These are phyloP conservation scores for Serinus canaria DNA, from an alignment of 2,113 vertebrate genomes.

Conservation along the genomic window DNA sequence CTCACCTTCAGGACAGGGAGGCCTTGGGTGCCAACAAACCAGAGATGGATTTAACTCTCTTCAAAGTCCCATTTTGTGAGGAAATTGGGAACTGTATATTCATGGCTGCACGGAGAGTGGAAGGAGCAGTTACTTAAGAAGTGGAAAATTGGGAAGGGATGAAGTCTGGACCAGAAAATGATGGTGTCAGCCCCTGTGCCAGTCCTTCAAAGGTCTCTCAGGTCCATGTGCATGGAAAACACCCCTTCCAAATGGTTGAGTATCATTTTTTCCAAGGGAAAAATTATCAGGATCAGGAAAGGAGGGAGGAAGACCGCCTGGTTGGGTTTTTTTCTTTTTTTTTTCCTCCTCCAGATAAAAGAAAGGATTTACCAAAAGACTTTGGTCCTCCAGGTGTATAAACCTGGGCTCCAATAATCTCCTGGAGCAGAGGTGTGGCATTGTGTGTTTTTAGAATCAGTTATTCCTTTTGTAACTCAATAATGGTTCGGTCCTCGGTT, in stretches of 20 bases:
- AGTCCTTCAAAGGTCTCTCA: background rate
- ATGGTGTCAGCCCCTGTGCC: background rate
- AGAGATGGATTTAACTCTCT: background rate
- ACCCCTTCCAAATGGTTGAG: background rate
- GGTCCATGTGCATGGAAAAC: background rate
- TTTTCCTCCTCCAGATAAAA: background rate
- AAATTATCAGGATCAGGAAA: background rate
- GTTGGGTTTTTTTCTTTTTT: rapidly evolving
- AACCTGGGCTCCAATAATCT: background rate
- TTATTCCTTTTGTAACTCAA: no score
- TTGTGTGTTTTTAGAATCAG: no score
- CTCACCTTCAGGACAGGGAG: background rate
- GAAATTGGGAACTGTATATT: background rate
- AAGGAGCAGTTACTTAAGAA: background rate
- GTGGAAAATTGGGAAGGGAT: background rate
- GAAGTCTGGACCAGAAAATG: background rate
- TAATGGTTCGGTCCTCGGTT: no score
- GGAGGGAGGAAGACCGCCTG: rapidly evolving
- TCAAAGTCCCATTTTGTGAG: background rate
- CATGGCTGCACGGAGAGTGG: background rate
- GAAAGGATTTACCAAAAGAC: background rate
- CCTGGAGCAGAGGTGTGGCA: background rate
- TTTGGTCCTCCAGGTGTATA: background rate
- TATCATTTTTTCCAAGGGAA: rapidly evolving
- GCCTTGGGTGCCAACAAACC: background rate